These are phyloP conservation scores for Octopus sinensis DNA, from an alignment of 1,140 invertebrate species.

Conservation along the genomic window DNA sequence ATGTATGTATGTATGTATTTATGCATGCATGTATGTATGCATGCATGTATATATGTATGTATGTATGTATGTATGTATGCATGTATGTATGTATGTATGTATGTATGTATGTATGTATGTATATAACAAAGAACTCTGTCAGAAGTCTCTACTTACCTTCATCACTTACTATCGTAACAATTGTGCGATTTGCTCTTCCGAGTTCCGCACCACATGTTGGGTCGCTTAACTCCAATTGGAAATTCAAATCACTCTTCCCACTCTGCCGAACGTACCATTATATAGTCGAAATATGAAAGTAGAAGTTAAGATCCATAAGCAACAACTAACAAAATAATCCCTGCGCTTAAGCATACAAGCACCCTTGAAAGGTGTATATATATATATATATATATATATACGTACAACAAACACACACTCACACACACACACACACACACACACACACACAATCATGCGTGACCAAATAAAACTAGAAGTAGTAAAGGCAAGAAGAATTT, in stretches of 20 bases:
- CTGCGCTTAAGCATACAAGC: no score
- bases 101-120: conserved; percentile 20
- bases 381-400: no score
- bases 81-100: conserved; percentile 20
- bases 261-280: neutral
- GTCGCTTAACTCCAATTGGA: conserved; percentile 65
- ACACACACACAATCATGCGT: no score
- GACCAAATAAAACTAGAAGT: no score
- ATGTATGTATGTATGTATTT: conserved; percentile 21
- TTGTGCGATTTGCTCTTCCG: conserved; percentile 63
- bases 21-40: conserved; percentile 18
- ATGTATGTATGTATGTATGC: conserved; percentile 15
- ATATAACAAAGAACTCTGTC: neutral
- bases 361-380: no score
- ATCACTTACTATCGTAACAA: conserved; percentile 69
- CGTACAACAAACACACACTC: no score
- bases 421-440: no score
- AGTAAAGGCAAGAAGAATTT: no score
- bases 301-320: neutral
- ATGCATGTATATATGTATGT: conserved; percentile 19
- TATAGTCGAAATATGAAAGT: neutral
- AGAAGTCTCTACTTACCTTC: conserved; percentile 59
- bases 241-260: conserved; percentile 51
- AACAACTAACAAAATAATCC: no score
- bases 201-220: conserved; percentile 63